Evolutionary conservation across 2,797 vertebrate species (phyloP), one percentile per base, ranked within the genome.

Genomic region (Oreortyx pictus): DNA sequence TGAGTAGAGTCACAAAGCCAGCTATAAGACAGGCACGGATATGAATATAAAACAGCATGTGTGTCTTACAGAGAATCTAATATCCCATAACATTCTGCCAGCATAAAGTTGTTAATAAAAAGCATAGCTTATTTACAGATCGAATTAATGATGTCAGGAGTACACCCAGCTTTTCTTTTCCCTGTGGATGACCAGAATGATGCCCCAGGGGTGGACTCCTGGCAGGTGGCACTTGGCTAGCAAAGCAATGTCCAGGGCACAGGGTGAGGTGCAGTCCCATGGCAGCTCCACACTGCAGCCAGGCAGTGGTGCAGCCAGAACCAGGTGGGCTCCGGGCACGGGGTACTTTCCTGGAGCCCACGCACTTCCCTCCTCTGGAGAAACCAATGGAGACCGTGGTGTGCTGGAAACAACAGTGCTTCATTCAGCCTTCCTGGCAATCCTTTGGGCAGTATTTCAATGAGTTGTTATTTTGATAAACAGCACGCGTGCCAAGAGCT

Each of bases 1-100:
- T 85, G 47, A 92, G 70, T 64, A 87, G 75, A 35, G 72, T 89
- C 90, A 81, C 66, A 57, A 81, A 85, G 72, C 35, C 79, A 87
- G 52, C 81, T 86, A 86, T 82, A 66, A 86, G 84, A 43, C 67
- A 89, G 91, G 57, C 27, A 1, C 61, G 82, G 82, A 76, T 60
- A 85, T 11, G 65, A 81, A 60, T 73, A 68, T 72, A 82, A 94
- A 90, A 44, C 75, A 94, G 62, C 39, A 59, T 46, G 64, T 33
- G 15, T 72, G 19, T 50, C 73, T 75, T 44, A 66, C 68, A 66
- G 44, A 72, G 82, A 90, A 20, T 65, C 20, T 12, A 2, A 56
- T 62, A 82, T 12, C 71, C 29, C 60, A 47, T 23, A 50, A 82
- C 82, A 71, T 52, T 13, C 56, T 81, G 6, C 27, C 27, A 72